Evolutionary conservation across 2,113 vertebrate genomes (phyloP).

Genomic region (Neopipo cinnamomea): DNA sequence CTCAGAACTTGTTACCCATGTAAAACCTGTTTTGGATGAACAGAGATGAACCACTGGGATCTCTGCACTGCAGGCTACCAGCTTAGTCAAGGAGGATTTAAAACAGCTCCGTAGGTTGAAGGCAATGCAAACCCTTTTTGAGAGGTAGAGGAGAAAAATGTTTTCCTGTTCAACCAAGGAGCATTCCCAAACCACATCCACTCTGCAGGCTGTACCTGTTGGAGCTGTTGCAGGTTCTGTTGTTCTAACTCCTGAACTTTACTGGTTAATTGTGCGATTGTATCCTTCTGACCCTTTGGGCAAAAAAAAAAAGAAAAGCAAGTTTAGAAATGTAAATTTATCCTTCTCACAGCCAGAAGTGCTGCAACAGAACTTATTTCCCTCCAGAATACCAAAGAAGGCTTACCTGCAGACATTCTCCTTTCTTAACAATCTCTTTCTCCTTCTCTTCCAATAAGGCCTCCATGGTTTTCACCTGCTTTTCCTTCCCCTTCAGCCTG

Average conservation of each 20-base stretch:
- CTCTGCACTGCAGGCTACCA: not conserved
- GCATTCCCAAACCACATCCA: not conserved
- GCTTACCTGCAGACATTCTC: conserved; percentile 73
- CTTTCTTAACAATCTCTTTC: conserved; percentile 65
- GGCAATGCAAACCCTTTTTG: not conserved
- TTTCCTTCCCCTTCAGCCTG: conserved; percentile 79
- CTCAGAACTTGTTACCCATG: not conserved
- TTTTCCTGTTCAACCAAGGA: not conserved
- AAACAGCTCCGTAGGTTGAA: not conserved
- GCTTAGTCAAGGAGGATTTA: not conserved
- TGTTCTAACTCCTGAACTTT: conserved; percentile 70
- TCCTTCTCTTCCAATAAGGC: conserved; percentile 75
- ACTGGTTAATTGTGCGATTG: conserved; percentile 70
- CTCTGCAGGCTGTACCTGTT: conserved; percentile 34
- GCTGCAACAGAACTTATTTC: not conserved
- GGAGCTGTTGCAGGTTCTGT: conserved; percentile 65
- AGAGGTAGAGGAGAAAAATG: not conserved
- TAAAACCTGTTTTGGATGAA: not conserved
- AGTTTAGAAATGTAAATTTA: not conserved
- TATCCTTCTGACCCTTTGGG: conserved; percentile 72
- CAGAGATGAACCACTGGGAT: not conserved
- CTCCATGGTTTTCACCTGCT: conserved; percentile 74
- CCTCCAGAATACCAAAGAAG: not conserved
- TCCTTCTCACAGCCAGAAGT: not conserved
- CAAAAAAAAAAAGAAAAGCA: not conserved